Evolutionary conservation across 2,113 vertebrate genomes (phyloP), one percentile per base, ranked within the genome.

Genomic region (Salminus brasiliensis): DNA sequence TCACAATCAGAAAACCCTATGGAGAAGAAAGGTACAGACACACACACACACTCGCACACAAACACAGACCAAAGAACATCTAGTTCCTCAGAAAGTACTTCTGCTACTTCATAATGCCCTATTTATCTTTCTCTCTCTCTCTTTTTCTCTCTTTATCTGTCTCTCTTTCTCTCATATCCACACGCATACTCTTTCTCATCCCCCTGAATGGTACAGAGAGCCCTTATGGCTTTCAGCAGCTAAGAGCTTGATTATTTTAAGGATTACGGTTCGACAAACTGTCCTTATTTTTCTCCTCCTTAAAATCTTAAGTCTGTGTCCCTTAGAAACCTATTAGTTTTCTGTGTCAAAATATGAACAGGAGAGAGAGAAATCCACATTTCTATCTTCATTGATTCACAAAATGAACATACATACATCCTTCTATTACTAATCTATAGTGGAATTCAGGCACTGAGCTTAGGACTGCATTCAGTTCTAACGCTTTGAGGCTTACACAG

Each of bases 1-100:
- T 80, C 93, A 76, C 91, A 92, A 76, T 87, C 94, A 39, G 87
- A 83, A 68, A 93, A 84, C 74, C 77, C 91, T 86, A 89, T 76
- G 78, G 90, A 93, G 82, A 95, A 94, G 85, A 97, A 91, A 94
- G 96, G 97, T 98, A 95, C 89, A 89, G 82, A 66, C 16, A 30
- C 69, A 60, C 45, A 67, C 49, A 67, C 73, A 52, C 49, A 72
- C 49, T 49, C 29, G 39, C 39, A 76, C 41, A 72, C 66, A 81
- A 18, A 70, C 66, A 74, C 27, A n/a, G 10, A 41, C 15, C 15
- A 2, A 55, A 25, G n/a, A 55, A 55, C 41, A 75, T 36, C 43
- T 59, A 68, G 16, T 59, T 55, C 53, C 27, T 59, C 66, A 29
- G 23, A 45, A 43, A 45, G 41, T 30, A 41, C 23, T 9, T 23